These are phyloP conservation scores for Cheilinus undulatus DNA, from an alignment of 2,113 vertebrate genomes.

Conservation along the genomic window DNA sequence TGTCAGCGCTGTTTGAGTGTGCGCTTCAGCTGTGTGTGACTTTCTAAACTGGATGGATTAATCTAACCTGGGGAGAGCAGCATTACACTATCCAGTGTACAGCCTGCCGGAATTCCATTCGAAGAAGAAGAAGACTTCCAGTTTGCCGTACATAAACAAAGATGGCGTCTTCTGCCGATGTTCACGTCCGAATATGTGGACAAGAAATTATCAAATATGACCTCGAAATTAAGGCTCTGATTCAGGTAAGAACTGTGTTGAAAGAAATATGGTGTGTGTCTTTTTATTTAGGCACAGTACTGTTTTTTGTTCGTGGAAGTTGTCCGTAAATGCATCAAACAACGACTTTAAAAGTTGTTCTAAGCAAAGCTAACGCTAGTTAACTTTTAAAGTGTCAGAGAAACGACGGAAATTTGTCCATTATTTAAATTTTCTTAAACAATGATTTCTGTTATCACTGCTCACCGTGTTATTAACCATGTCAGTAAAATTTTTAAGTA, in stretches of 20 bases:
- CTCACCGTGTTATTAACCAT: too few species aligned
- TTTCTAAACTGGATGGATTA: too few species aligned
- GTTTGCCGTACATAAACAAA: conserved; percentile 80
- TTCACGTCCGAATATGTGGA: conserved; percentile 89
- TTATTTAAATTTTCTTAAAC: not conserved
- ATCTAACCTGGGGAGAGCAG: too few species aligned
- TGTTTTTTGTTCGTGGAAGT: not conserved
- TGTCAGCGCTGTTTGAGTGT: too few species aligned
- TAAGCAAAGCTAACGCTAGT: conserved; percentile 23
- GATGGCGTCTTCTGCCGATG: conserved; percentile 86
- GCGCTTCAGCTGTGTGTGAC: too few species aligned
- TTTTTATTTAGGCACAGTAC: not conserved
- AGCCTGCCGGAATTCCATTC: too few species aligned
- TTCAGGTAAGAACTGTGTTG: conserved; percentile 86
- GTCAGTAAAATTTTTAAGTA: too few species aligned
- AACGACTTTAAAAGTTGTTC: not conserved
- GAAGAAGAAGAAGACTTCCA: too few species aligned
- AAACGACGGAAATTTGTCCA: not conserved
- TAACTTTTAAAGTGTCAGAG: not conserved
- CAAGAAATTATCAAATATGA: conserved; percentile 95
- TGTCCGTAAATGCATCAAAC: not conserved
- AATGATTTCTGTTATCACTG: too few species aligned
- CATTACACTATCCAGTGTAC: too few species aligned
- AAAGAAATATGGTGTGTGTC: accelerated
- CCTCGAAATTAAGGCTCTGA: conserved; percentile 92